phyloP scores from a whole-genome alignment of 1,140 invertebrate genomes.

The Drosophila truncata region DNA sequence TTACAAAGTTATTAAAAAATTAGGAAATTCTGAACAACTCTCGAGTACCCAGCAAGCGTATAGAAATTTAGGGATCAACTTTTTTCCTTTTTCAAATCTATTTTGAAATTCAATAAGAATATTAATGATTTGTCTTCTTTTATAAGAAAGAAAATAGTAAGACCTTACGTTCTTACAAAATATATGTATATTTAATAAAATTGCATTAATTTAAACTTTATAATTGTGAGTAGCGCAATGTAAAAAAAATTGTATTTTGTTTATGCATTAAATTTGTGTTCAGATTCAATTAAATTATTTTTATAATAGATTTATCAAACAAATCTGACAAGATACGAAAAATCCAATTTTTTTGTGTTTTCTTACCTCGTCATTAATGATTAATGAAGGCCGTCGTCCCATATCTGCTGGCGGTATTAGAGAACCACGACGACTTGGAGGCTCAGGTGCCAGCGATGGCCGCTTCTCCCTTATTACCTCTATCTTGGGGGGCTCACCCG shows the following conservation, averaged over 20 bases:
- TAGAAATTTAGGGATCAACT: background rate
- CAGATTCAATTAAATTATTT: background rate
- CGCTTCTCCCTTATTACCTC: constrained; percentile 93
- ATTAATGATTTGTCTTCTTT: background rate
- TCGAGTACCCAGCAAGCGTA: background rate
- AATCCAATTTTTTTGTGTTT: no score
- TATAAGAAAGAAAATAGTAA: background rate
- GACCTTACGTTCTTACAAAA: background rate
- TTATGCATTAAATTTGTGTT: background rate
- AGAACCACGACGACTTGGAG: constrained; percentile 92
- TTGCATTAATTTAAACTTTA: background rate
- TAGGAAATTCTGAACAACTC: background rate
- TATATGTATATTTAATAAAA: background rate
- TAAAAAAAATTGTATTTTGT: background rate
- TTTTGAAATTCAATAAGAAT: background rate
- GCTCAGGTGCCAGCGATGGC: constrained; percentile 91
- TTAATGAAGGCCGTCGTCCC: constrained; percentile 93
- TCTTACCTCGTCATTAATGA: constrained; percentile 96
- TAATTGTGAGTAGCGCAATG: background rate
- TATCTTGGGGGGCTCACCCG: constrained; percentile 92
- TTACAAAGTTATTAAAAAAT: background rate
- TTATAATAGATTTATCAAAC: background rate
- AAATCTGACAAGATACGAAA: background rate
- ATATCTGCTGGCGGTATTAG: constrained; percentile 94
- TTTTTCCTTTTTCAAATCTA: background rate